Conservation (phyloP, 2,888 invertebrate genomes). For the Bibio marci region DNA sequence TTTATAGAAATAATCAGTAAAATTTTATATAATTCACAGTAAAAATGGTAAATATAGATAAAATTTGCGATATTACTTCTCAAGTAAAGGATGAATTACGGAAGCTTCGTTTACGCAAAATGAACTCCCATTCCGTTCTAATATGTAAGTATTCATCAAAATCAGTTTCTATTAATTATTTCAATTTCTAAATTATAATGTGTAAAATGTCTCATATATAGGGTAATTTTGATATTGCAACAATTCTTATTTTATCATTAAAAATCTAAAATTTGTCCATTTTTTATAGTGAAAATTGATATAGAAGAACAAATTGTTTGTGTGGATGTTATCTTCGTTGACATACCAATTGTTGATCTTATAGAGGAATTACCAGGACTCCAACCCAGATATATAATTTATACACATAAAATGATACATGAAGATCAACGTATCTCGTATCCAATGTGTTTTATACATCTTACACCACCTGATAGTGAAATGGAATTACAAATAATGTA, state of each 20-base stretch:
- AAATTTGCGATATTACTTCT: slow-evolving; percentile 67
- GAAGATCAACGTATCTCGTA: slow-evolving; percentile 74
- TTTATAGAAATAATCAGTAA: no score
- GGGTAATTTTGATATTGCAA: no score
- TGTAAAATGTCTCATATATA: no score
- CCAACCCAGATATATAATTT: slow-evolving; percentile 75
- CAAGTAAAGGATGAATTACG: slow-evolving; percentile 62
- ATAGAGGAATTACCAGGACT: slow-evolving; percentile 72
- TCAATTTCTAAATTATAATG: no score
- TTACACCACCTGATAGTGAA: slow-evolving; percentile 71
- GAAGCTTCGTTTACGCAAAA: slow-evolving; percentile 75
- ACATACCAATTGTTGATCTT: slow-evolving; percentile 63
- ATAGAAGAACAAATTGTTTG: slow-evolving; percentile 62
- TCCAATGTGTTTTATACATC: slow-evolving; percentile 85
- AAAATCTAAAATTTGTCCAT: no score
- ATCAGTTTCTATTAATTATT: no score
- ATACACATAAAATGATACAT: slow-evolving; percentile 75
- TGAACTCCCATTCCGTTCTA: slow-evolving; percentile 60
- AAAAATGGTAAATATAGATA: no score
- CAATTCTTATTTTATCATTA: no score
- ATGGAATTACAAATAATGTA: slow-evolving; percentile 79
- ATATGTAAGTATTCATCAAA: slow-evolving; percentile 45
- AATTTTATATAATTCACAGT: no score
- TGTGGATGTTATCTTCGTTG: slow-evolving; percentile 65
- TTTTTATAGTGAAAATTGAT: slow-evolving; percentile 61